Percentiles rank a stretch among this genome's conserved stretches.
These are phyloP conservation scores for Heterodera schachtii DNA, from an alignment of 1,140 invertebrate species.

Conservation along the genomic window DNA sequence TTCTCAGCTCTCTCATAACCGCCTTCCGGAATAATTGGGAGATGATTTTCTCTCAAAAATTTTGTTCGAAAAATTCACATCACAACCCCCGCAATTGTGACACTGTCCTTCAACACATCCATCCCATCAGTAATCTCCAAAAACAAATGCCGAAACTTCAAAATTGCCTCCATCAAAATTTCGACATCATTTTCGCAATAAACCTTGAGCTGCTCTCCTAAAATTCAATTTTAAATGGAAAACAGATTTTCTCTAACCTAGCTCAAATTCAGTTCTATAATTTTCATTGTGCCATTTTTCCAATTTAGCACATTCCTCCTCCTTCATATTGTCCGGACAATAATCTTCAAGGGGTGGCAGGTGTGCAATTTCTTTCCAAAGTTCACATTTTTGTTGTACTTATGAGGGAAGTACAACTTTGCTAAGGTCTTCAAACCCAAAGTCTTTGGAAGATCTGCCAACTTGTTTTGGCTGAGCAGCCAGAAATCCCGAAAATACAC, in stretches of 20 bases:
- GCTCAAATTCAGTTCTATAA: background rate
- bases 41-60: background rate
- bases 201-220: background rate
- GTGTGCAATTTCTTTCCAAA: background rate
- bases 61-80: constrained; percentile 7
- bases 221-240: background rate
- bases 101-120: background rate
- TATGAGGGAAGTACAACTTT: background rate
- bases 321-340: too few species aligned
- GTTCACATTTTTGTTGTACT: background rate
- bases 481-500: background rate
- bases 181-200: too few species aligned
- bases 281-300: background rate
- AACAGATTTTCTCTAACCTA: background rate
- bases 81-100: background rate
- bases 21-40: background rate
- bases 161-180: too few species aligned
- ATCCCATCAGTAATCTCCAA: background rate
- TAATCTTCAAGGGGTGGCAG: too few species aligned
- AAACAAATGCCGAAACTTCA: too few species aligned
- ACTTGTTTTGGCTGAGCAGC: background rate
- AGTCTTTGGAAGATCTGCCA: background rate
- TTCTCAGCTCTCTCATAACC: too few species aligned
- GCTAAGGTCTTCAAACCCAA: background rate
- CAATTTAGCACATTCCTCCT: background rate